Evolutionary conservation across 2,113 vertebrate species (phyloP), one percentile per base, ranked within the genome.

Genomic region (Grallaria varia): DNA sequence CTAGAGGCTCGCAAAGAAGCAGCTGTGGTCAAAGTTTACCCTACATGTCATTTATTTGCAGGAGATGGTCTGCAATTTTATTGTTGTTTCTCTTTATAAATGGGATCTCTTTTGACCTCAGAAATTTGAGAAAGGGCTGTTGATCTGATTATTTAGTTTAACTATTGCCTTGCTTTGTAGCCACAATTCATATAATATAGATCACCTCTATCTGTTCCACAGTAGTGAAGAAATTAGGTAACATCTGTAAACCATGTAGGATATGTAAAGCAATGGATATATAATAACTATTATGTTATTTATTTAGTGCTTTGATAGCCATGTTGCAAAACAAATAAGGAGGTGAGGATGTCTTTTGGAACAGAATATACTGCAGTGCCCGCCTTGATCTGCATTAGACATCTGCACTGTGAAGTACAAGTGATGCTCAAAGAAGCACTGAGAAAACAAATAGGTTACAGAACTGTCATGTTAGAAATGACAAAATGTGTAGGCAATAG

Each of bases 291-390:
- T 92, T 82, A 73, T 39, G 55, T 87, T 96, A 95, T 91, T 96
- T 94, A 90, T 93, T 76, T 90, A 89, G 85, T 89, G 74, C 89
- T 87, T 93, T 95, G 91, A 93, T 95, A 95, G 77, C 77, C 53
- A 10, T 95, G 94, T 97, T 97, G 89, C 89, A 90, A 90, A 96
- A 97, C 96, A 96, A 95, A 68, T 64, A 73, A 95, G 80, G 76
- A 95, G 94, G 95, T 97, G 95, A 94, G 91, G 93, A 95, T 90
- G 21, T 94, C 90, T 96, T 95, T 96, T 93, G 96, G 94, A 96
- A 96, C 79, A 95, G 84, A 93, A 87, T 89, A 95, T 72, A 79
- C 91, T 87, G 84, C 93, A 84, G 86, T 2, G 4, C 92, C 53
- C 11, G 79, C 94, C 93, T 95, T 86, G 96, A 94, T 96, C 96